Base-by-base conservation (phyloP, 2,797 vertebrate species). In the Argya squamiceps region DNA sequence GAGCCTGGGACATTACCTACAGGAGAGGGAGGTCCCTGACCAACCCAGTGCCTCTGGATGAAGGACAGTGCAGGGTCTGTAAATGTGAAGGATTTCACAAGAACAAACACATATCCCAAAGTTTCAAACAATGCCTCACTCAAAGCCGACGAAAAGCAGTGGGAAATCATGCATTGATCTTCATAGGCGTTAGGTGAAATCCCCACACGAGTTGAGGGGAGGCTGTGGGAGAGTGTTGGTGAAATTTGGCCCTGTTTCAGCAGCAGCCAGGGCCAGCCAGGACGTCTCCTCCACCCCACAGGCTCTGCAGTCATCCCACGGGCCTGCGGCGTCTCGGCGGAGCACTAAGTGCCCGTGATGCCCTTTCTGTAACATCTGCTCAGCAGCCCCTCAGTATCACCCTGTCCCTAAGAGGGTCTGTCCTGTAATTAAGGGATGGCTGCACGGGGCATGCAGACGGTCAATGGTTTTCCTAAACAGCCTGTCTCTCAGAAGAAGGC, bases 281-380 rank as follows among this genome's bases (percentile, higher is more conserved):
- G 37, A n/a, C 2, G 44, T 69, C 64, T 95, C 64, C 86, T 79
- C 20, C 47, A 92, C 70, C 47, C 73, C 79, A 63, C 0, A 1
- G 32, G 23, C 49, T 84, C 88, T 91, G 81, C 73, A 43, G 17
- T 44, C 20, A 21, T 85, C 87, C 76, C 82, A 75, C 0, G 5
- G 80, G 75, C 84, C 78, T 14, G 0, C 0, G 0, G 20, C 0
- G 0, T 83, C 89, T 80, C 6, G 0, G 49, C 0, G 0, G 78
- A 78, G 62, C 84, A 24, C 70, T 58, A 8, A 78, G 60, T 23
- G 43, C 9, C 60, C 0, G 2, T 36, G 76, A 84, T 29, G 62
- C 23, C 65, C 59, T 59, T 30, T 21, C 50, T 3, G 6, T 23
- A 79, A 76, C 89, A 88, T 69, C 82, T 46, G 26, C 78, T 75